Evolutionary conservation across 1,140 invertebrate species (phyloP).

Genomic region (Trachymyrmex cornetzi): DNA sequence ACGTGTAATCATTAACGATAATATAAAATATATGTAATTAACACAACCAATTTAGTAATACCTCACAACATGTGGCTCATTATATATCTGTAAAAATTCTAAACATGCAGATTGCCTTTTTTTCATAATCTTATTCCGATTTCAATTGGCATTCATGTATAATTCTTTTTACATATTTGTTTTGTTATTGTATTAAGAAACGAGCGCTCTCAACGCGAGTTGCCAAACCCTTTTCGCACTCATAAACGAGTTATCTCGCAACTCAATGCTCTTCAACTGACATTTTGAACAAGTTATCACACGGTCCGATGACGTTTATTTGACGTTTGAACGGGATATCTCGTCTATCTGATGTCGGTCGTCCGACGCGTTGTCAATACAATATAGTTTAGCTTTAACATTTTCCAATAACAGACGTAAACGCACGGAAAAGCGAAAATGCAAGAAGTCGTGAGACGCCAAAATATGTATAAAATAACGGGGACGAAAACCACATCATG

Average conservation of each 20-base stretch:
- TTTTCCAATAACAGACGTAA: slow-evolving; percentile 47
- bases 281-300: slow-evolving; percentile 48
- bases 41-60: neutral
- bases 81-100: neutral
- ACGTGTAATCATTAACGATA: neutral
- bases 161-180: neutral
- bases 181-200: neutral
- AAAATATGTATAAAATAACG: slow-evolving; percentile 9
- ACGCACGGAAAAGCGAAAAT: neutral
- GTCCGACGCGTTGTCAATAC: slow-evolving; percentile 47
- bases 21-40: neutral
- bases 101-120: neutral
- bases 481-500: neutral
- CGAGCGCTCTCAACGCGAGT: neutral
- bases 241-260: slow-evolving; percentile 46
- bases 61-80: neutral
- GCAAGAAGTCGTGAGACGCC: neutral
- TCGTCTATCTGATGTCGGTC: slow-evolving; percentile 41
- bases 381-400: slow-evolving; percentile 55
- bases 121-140: neutral
- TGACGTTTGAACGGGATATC: slow-evolving; percentile 42
- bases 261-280: slow-evolving; percentile 40
- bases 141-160: neutral
- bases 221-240: slow-evolving; percentile 1
- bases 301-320: slow-evolving; percentile 48